Conservation (phyloP, 1,140 invertebrate species). For the Atta texana region DNA sequence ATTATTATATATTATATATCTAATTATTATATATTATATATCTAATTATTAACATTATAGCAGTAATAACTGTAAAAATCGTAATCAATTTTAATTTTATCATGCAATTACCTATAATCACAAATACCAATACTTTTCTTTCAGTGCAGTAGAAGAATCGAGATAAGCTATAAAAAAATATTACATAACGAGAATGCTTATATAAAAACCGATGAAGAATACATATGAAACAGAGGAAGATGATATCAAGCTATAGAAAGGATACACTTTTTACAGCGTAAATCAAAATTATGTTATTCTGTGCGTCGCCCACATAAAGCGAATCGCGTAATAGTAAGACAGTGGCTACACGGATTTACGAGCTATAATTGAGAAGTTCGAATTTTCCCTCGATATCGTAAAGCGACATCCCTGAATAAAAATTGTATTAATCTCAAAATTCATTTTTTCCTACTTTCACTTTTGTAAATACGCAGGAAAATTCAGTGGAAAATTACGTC, state of each 20-base stretch:
- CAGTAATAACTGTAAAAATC: too few species aligned
- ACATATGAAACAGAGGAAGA: background rate
- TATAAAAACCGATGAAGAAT: background rate
- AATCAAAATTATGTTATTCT: conserved; percentile 30
- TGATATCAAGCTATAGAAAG: background rate
- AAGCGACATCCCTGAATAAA: background rate
- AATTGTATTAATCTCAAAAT: background rate
- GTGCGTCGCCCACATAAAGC: conserved; percentile 11
- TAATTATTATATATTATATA: too few species aligned
- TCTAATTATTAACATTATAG: too few species aligned
- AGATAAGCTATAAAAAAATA: background rate
- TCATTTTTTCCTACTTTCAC: background rate
- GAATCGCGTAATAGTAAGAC: conserved; percentile 16
- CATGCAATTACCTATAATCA: too few species aligned
- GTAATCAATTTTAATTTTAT: too few species aligned
- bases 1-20: too few species aligned
- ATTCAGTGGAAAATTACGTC: background rate
- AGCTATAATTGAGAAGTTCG: conserved; percentile 30
- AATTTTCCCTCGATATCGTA: background rate
- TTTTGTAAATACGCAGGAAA: background rate
- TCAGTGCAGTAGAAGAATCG: background rate
- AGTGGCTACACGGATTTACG: conserved; percentile 6
- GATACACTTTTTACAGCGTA: conserved; percentile 30
- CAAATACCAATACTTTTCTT: too few species aligned
- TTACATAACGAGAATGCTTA: background rate